phyloP scores from a whole-genome alignment of 2,113 vertebrate species.

The Lepus americanus region DNA sequence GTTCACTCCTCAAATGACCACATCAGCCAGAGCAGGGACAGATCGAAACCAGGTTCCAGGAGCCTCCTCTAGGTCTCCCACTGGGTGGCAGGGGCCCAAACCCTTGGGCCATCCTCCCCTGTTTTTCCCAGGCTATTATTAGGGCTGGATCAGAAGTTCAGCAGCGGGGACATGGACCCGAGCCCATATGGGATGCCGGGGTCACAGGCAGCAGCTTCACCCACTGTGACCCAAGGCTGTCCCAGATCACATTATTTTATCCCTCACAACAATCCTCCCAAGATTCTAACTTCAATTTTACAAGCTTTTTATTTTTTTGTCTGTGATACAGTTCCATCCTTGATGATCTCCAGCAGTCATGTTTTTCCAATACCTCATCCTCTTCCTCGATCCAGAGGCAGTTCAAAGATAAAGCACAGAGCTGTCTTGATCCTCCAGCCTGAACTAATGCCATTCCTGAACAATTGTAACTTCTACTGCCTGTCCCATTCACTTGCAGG shows the following conservation, averaged over 20 bases:
- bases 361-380: background rate
- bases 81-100: too few species aligned
- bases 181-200: too few species aligned
- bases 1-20: too few species aligned
- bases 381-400: constrained; percentile 17
- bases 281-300: background rate
- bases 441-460: background rate
- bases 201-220: too few species aligned
- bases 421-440: background rate
- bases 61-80: too few species aligned
- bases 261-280: background rate
- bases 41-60: too few species aligned
- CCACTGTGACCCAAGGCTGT: too few species aligned
- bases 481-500: background rate
- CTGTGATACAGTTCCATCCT: background rate
- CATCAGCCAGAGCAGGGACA: too few species aligned
- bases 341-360: background rate
- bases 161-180: too few species aligned
- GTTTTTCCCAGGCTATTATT: too few species aligned
- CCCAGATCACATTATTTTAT: background rate
- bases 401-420: background rate
- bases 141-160: too few species aligned
- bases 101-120: too few species aligned
- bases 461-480: background rate
- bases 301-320: background rate